Evolutionary conservation across 1,140 invertebrate genomes (phyloP).

Genomic region (Phocides pigmalion): DNA sequence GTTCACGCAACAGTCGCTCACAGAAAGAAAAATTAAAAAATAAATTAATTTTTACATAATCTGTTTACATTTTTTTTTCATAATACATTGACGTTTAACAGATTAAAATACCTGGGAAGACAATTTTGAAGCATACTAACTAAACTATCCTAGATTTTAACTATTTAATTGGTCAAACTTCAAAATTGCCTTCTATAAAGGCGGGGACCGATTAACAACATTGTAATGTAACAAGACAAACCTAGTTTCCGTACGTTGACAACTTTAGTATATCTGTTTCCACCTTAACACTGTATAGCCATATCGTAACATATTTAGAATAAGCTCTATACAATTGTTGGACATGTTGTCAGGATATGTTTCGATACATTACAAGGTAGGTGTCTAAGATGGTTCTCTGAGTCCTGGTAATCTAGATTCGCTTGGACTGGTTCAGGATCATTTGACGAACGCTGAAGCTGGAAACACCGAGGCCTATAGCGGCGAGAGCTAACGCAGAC

Average conservation of each 20-base stretch:
- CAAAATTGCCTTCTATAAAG: constrained; percentile 25
- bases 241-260: not conserved
- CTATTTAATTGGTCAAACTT: constrained; percentile 21
- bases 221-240: constrained; percentile 16
- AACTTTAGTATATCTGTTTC: constrained; percentile 1
- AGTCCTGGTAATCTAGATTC: constrained; percentile 42
- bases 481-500: constrained; percentile 84
- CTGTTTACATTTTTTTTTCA: constrained; percentile 53
- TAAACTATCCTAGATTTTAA: constrained; percentile 21
- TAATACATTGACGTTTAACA: constrained; percentile 39
- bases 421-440: constrained; percentile 77
- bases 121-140: constrained; percentile 26
- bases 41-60: constrained; percentile 55
- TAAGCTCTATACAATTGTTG: constrained; percentile 8
- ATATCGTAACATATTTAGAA: constrained; percentile 18
- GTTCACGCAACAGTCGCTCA: constrained; percentile 39
- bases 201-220: not conserved
- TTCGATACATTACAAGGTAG: constrained; percentile 8
- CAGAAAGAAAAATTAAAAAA: constrained; percentile 46
- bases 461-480: constrained; percentile 84
- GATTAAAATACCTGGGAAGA: constrained; percentile 33
- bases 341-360: not conserved
- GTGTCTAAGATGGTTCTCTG: not conserved
- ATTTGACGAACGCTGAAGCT: constrained; percentile 86
- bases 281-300: constrained; percentile 14